A percentile compares a stretch with the other conserved stretches of the same genome.
Conservation (phyloP, 2,113 vertebrate genomes). For the Epinephelus cyanopodus region DNA sequence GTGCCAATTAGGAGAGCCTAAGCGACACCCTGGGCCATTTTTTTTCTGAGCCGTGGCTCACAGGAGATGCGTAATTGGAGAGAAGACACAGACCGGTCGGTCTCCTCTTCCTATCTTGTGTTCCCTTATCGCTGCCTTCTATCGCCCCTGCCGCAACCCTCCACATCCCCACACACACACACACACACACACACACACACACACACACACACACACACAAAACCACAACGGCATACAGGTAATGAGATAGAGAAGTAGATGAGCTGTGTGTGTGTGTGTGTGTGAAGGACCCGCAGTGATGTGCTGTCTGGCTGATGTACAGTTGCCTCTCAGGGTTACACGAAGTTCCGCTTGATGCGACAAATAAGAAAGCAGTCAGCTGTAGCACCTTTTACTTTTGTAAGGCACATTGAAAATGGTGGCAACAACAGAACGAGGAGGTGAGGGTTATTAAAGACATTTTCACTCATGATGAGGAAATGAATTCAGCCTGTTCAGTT, state of each 20-base stretch:
- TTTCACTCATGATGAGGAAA: conserved; percentile 1
- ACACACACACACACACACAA: conserved; percentile 14
- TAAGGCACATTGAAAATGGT: conserved; percentile 3
- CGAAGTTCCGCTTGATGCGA: conserved; percentile 23
- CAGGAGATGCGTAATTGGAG: conserved; percentile 74
- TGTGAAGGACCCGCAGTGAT: conserved; percentile 48
- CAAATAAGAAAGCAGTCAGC: conserved; percentile 56
- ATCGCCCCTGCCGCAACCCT: not conserved
- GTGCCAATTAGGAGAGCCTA: conserved; percentile 76
- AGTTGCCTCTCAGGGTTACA: conserved; percentile 55
- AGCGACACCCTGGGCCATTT: conserved; percentile 67
- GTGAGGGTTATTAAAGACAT: conserved; percentile 7
- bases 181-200: conserved; percentile 8
- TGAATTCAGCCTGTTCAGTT: conserved; percentile 6
- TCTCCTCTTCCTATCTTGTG: conserved; percentile 43
- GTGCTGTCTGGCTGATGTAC: conserved; percentile 49
- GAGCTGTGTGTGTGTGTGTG: conserved; percentile 32
- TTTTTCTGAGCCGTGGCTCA: conserved; percentile 65
- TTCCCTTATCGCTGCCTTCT: conserved; percentile 39
- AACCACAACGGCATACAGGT: conserved; percentile 37
- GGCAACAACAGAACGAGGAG: conserved; percentile 7
- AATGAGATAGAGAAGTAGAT: conserved; percentile 67
- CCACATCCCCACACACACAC: conserved; percentile 4
- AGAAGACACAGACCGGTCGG: conserved; percentile 67
- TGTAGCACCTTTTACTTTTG: conserved; percentile 27